A percentile compares a stretch with the other conserved stretches of the same genome.
phyloP scores from a whole-genome alignment of 2,113 vertebrate species.

The Merops nubicus region DNA sequence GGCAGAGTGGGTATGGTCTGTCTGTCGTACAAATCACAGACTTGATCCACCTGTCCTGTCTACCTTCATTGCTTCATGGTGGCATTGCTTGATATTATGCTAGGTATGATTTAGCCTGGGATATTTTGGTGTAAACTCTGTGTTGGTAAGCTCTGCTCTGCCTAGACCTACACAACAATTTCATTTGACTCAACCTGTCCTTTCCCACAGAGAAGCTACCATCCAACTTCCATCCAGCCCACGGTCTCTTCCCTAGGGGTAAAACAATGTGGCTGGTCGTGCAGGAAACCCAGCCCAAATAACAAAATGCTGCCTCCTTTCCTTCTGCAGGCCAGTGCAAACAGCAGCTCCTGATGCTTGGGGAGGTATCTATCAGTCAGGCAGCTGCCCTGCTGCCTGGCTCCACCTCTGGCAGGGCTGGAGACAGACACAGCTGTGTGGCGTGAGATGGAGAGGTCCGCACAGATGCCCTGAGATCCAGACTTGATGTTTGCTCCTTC shows the following conservation, averaged over 20 bases:
- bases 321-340: not conserved
- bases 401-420: not conserved
- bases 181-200: accelerated
- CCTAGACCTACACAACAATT: not conserved
- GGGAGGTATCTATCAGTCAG: not conserved
- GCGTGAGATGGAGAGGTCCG: accelerated
- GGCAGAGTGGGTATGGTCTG: not conserved
- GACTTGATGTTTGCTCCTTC: accelerated
- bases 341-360: not conserved
- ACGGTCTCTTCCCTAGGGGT: not conserved
- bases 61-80: not conserved
- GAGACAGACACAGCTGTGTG: not conserved
- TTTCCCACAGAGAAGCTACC: not conserved
- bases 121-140: not conserved
- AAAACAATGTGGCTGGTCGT: not conserved
- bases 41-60: not conserved
- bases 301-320: not conserved
- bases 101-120: not conserved
- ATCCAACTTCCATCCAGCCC: not conserved
- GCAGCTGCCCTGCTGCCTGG: not conserved
- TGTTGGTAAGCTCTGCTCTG: not conserved
- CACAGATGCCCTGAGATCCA: not conserved
- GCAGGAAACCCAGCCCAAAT: not conserved
- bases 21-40: not conserved
- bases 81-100: accelerated